Percentiles rank a stretch among this genome's conserved stretches.
These are phyloP conservation scores for Scortum barcoo DNA, from an alignment of 2,113 vertebrate species.

Conservation along the genomic window DNA sequence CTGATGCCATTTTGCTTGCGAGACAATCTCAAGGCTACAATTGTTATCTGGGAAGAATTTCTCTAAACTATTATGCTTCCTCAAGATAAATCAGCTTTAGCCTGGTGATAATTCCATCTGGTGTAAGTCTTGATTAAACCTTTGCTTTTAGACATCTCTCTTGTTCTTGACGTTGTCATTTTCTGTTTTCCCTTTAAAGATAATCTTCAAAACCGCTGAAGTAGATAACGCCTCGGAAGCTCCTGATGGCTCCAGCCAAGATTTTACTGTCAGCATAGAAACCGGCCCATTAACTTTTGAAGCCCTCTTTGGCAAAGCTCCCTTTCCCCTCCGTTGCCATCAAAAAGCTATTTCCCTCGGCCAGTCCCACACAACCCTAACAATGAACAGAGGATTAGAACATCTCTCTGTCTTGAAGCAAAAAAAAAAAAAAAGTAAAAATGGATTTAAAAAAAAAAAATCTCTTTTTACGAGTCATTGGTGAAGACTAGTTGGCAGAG, in stretches of 20 bases:
- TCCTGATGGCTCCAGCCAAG: conserved; percentile 73
- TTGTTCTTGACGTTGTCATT: conserved; percentile 79
- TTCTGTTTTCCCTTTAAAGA: conserved; percentile 73
- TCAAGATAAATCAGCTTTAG: conserved; percentile 79
- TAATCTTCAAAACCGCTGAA: conserved; percentile 81
- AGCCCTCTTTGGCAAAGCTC: conserved; percentile 81
- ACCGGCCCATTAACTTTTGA: conserved; percentile 82
- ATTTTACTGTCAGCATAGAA: conserved; percentile 82
- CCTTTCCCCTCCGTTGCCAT: conserved; percentile 75
- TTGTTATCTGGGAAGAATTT: conserved; percentile 66
- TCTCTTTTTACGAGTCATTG: conserved; percentile 73
- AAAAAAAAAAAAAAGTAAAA: conserved; percentile 55
- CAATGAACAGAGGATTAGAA: conserved; percentile 84
- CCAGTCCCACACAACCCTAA: conserved; percentile 79
- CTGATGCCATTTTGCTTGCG: conserved; percentile 55
- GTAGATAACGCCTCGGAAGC: conserved; percentile 77
- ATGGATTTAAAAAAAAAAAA: conserved; percentile 60
- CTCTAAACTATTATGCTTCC: conserved; percentile 63
- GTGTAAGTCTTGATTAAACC: conserved; percentile 79
- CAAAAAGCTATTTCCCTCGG: conserved; percentile 82
- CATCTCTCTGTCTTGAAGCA: conserved; percentile 75
- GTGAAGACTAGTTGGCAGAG: conserved; percentile 79
- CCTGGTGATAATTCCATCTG: conserved; percentile 77
- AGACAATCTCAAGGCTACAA: conserved; percentile 59
- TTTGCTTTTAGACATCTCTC: conserved; percentile 76